Conservation (phyloP, 2,113 vertebrate genomes). For the Bos javanicus region DNA sequence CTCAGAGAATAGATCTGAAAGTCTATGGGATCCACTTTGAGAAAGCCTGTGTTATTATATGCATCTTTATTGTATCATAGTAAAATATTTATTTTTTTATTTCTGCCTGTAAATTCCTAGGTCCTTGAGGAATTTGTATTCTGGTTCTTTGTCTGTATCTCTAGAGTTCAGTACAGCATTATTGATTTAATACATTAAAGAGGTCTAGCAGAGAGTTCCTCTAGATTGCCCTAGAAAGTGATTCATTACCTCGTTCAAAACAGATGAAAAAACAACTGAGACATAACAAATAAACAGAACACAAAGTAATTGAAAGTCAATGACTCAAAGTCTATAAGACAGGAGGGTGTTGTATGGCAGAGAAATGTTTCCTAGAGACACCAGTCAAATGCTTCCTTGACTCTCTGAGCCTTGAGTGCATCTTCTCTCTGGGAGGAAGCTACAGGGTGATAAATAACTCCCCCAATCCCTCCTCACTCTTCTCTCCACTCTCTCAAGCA, state of each 20-base stretch:
- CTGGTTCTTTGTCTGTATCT: background rate
- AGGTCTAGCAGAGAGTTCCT: background rate
- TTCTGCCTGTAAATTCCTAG: background rate
- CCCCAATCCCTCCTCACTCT: background rate
- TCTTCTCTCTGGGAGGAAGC: background rate
- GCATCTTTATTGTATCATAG: background rate
- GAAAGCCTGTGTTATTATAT: background rate
- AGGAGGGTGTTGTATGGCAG: background rate
- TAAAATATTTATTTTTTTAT: background rate
- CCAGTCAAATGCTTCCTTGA: background rate
- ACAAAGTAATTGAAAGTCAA: background rate
- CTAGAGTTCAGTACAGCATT: background rate
- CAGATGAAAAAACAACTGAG: background rate
- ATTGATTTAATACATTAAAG: background rate
- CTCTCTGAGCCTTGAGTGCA: background rate
- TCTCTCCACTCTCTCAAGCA: background rate
- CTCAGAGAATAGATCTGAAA: background rate
- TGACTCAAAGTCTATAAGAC: background rate
- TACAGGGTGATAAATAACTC: background rate
- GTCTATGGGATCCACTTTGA: background rate
- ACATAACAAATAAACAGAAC: background rate
- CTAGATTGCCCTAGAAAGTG: background rate
- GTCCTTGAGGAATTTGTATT: background rate
- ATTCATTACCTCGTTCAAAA: background rate
- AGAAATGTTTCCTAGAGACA: background rate